A percentile compares a stretch with the other conserved stretches of the same genome.
phyloP scores from a whole-genome alignment of 2,113 vertebrate species.

The Mustelus asterias region DNA sequence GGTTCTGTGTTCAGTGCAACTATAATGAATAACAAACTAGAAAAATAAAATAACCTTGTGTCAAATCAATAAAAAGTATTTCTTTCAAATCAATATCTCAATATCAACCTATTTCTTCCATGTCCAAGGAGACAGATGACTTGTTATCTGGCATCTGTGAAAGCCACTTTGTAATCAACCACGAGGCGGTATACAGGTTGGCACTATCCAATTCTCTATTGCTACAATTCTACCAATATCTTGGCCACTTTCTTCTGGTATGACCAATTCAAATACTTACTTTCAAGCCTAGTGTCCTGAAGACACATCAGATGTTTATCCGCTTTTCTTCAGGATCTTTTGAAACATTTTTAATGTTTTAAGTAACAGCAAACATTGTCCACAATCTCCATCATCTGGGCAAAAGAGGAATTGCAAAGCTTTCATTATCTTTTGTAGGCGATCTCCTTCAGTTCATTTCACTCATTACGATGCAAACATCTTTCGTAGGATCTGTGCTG shows the following conservation, averaged over 20 bases:
- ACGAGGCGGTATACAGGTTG: not conserved
- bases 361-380: not conserved
- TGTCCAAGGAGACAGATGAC: not conserved
- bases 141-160: not conserved
- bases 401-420: conserved; percentile 29
- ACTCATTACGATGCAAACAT: not conserved
- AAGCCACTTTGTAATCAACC: not conserved
- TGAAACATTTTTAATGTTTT: not conserved
- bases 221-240: not conserved
- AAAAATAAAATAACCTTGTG: not conserved
- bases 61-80: not conserved
- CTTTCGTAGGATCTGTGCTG: not conserved
- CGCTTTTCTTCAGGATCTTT: not conserved
- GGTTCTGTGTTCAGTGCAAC: not conserved
- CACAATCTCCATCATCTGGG: conserved; percentile 12
- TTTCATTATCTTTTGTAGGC: not conserved
- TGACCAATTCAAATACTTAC: not conserved
- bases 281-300: not conserved
- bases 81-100: not conserved
- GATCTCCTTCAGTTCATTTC: not conserved
- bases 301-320: not conserved
- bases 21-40: not conserved
- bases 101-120: not conserved
- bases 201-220: not conserved
- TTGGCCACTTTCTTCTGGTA: not conserved